Conservation (phyloP, 2,113 vertebrate genomes). For the Cepphus grylle region DNA sequence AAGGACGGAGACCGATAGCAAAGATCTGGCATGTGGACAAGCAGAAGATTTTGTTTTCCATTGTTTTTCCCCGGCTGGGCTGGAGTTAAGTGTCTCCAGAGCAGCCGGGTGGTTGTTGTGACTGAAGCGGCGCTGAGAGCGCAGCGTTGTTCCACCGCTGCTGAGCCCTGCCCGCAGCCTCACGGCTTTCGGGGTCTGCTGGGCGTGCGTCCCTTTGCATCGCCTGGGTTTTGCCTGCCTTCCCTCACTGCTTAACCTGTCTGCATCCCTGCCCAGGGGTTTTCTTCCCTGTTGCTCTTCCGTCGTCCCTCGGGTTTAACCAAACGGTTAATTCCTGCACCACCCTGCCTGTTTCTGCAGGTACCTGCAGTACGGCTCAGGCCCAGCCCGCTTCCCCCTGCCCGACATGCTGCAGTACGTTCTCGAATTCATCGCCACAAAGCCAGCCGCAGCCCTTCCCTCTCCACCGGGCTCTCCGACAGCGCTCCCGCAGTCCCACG, state of each 20-base stretch:
- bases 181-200: neutral
- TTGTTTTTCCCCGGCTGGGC: neutral
- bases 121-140: neutral
- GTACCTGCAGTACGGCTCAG: conserved; percentile 91
- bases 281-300: neutral
- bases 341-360: conserved; percentile 54
- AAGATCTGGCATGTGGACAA: neutral
- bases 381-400: conserved; percentile 84
- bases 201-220: neutral
- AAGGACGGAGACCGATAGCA: no score
- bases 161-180: neutral
- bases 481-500: neutral
- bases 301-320: neutral
- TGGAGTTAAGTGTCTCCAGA: neutral
- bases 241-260: neutral
- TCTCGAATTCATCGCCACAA: conserved; percentile 88
- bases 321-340: neutral
- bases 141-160: neutral
- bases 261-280: fast-evolving
- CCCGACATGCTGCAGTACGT: conserved; percentile 93
- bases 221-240: neutral
- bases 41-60: neutral
- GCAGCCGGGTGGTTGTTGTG: neutral
- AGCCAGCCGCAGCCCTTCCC: conserved; percentile 57
- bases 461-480: conserved; percentile 36